Evolutionary conservation across 2,113 vertebrate species (phyloP).

Genomic region (Tautogolabrus adspersus): DNA sequence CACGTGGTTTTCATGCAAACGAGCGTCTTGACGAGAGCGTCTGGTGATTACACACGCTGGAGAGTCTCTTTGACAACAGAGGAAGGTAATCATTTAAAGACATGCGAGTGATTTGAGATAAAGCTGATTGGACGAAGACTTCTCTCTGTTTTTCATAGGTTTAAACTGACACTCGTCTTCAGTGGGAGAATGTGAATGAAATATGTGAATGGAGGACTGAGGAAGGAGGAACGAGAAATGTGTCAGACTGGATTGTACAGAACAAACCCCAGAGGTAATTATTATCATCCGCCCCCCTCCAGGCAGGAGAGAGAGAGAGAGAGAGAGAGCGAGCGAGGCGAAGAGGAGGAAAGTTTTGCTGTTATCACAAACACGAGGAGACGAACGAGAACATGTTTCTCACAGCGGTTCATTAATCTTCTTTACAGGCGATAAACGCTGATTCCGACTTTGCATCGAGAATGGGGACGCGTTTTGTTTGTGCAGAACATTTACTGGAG

Average conservation of each 20-base stretch:
- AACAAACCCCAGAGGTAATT: conserved; percentile 43
- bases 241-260: not conserved
- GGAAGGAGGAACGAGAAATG: not conserved
- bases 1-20: not conserved
- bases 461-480: not conserved
- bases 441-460: conserved; percentile 7
- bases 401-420: conserved; percentile 24
- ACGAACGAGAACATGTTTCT: not conserved
- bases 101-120: conserved; percentile 36
- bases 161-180: conserved; percentile 14
- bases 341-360: not conserved
- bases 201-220: not conserved
- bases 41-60: not conserved
- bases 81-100: conserved; percentile 8
- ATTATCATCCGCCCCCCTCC: conserved; percentile 22
- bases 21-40: not conserved
- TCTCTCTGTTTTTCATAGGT: conserved; percentile 16
- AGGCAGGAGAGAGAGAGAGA: not conserved
- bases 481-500: not conserved
- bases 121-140: conserved; percentile 30
- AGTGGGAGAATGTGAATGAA: conserved; percentile 5
- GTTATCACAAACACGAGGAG: not conserved
- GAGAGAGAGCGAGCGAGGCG: too few species aligned
- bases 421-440: not conserved
- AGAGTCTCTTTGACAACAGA: conserved; percentile 12